Evolutionary conservation across 2,113 vertebrate genomes (phyloP).

Genomic region (Rhinolophus sinicus): DNA sequence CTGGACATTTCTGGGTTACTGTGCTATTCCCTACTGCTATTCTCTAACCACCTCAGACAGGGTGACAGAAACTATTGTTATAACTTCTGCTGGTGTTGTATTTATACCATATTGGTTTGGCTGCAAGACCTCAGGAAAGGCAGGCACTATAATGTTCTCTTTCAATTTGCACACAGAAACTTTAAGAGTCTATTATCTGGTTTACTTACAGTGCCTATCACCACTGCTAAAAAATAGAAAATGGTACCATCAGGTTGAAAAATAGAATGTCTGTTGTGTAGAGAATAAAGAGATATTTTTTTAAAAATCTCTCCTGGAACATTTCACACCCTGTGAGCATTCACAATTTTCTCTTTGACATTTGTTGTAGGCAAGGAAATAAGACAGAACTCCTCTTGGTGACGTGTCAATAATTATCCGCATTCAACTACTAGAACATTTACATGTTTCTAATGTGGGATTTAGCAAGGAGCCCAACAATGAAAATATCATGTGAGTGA

Average conservation of each 20-base stretch:
- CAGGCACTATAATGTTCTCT: slow-evolving; percentile 56
- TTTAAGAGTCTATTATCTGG: slow-evolving; percentile 75
- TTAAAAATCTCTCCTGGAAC: slow-evolving; percentile 42
- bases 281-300: slow-evolving; percentile 44
- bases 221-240: slow-evolving; percentile 35
- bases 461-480: slow-evolving; percentile 55
- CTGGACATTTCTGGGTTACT: slow-evolving; percentile 80
- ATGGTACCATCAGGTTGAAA: slow-evolving; percentile 51
- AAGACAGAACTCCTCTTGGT: not conserved
- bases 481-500: slow-evolving; percentile 77
- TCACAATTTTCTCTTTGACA: slow-evolving; percentile 53
- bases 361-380: slow-evolving; percentile 18
- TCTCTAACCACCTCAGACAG: slow-evolving; percentile 78
- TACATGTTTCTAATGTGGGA: slow-evolving; percentile 54
- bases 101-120: slow-evolving; percentile 68
- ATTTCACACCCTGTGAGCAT: slow-evolving; percentile 7
- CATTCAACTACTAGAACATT: slow-evolving; percentile 49
- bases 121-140: slow-evolving; percentile 65
- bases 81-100: slow-evolving; percentile 77
- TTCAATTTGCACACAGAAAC: slow-evolving; percentile 74
- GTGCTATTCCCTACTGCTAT: slow-evolving; percentile 74
- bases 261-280: slow-evolving; percentile 64
- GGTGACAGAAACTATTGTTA: slow-evolving; percentile 79
- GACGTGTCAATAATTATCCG: slow-evolving; percentile 46
- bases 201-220: slow-evolving; percentile 62